A percentile compares a stretch with the other conserved stretches of the same genome.
These are phyloP conservation scores for Tupiocoris notatus DNA, from an alignment of 2,888 invertebrate genomes.

Conservation along the genomic window DNA sequence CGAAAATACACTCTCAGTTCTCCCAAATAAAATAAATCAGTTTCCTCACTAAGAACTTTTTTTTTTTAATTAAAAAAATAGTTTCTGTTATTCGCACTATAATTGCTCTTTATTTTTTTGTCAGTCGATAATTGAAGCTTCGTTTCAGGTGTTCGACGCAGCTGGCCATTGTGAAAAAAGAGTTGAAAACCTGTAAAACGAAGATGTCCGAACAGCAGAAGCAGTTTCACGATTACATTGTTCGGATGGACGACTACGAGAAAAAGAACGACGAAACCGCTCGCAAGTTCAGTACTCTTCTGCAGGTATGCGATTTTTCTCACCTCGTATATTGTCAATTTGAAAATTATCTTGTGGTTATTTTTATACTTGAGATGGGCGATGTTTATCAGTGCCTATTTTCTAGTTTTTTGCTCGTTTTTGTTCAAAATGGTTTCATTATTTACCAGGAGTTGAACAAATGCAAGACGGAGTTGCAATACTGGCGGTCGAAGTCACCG, in stretches of 20 bases:
- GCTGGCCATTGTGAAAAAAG: constrained; percentile 72
- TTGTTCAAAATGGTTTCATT: not conserved
- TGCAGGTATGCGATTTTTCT: constrained; percentile 74
- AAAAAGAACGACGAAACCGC: constrained; percentile 89
- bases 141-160: constrained; percentile 72
- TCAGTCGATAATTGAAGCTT: too few relatives aligned
- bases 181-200: constrained; percentile 74
- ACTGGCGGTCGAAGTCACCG: constrained; percentile 86
- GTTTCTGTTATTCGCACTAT: too few relatives aligned
- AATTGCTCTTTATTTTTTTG: not conserved
- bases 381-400: too few relatives aligned
- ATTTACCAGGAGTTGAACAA: constrained; percentile 75
- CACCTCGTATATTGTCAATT: too few relatives aligned
- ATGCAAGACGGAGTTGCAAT: constrained; percentile 87
- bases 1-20: too few relatives aligned
- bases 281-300: constrained; percentile 80
- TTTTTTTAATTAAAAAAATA: too few relatives aligned
- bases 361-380: too few relatives aligned
- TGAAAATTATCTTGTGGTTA: too few relatives aligned
- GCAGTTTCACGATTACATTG: constrained; percentile 77
- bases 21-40: too few relatives aligned
- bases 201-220: constrained; percentile 83
- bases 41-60: too few relatives aligned
- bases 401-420: not conserved
- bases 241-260: constrained; percentile 83